phyloP scores from a whole-genome alignment of 2,797 vertebrate genomes.

The Takifugu ocellatus region DNA sequence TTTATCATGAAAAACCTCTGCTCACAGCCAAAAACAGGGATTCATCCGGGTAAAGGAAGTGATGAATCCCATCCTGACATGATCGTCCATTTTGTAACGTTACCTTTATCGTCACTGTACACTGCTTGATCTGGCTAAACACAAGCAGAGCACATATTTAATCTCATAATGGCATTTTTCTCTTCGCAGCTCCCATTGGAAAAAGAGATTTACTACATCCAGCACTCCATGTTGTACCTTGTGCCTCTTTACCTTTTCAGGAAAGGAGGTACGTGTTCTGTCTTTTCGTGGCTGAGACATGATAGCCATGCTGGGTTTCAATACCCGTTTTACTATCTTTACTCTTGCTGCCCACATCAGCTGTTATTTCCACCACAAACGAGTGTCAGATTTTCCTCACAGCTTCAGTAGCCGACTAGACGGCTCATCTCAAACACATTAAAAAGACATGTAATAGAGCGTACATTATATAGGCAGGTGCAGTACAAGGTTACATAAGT shows the following conservation, averaged over 20 bases:
- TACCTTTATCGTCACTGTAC: too few species aligned
- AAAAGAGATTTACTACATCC: slow-evolving; percentile 96
- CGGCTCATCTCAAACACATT: too few species aligned
- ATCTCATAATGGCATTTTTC: not conserved
- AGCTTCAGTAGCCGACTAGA: not conserved
- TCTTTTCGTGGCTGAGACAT: not conserved
- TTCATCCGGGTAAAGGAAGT: too few species aligned
- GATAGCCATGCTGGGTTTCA: not conserved
- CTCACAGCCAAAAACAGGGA: too few species aligned
- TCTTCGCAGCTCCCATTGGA: slow-evolving; percentile 92
- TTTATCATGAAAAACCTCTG: too few species aligned
- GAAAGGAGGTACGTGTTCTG: slow-evolving; percentile 87
- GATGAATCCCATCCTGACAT: too few species aligned
- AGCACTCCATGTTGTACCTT: slow-evolving; percentile 95
- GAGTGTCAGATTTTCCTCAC: not conserved
- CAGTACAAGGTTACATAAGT: not conserved
- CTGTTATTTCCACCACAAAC: not conserved
- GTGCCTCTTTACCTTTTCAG: slow-evolving; percentile 94
- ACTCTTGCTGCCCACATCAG: not conserved
- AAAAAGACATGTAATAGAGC: too few species aligned
- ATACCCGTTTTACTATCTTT: not conserved
- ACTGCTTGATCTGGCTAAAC: not conserved
- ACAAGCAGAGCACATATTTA: not conserved
- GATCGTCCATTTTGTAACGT: too few species aligned
- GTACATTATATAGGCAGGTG: too few species aligned